phyloP scores from a whole-genome alignment of 2,797 vertebrate genomes.

The Picus viridis region DNA sequence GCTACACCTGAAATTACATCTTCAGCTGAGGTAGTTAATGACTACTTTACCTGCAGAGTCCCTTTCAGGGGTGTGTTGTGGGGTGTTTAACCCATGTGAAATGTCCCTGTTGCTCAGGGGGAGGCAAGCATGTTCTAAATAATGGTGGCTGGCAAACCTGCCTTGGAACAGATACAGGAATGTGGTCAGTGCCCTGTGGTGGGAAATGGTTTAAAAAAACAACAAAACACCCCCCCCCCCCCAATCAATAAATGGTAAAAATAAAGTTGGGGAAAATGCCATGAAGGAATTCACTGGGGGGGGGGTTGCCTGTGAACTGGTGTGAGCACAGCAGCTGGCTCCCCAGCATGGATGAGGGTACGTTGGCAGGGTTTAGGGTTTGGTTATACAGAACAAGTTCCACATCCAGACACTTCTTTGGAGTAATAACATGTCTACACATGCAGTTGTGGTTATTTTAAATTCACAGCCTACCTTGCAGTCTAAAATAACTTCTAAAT shows the following conservation, averaged over 20 bases:
- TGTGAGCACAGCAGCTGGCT: too few species aligned
- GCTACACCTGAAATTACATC: neutral
- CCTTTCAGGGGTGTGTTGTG: rapidly evolving
- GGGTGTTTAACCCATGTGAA: neutral
- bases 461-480: neutral
- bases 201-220: neutral
- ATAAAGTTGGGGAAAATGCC: neutral
- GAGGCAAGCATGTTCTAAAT: neutral
- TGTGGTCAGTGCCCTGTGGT: neutral
- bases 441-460: neutral
- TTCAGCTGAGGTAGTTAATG: neutral
- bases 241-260: neutral
- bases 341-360: neutral
- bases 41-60: neutral
- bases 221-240: too few species aligned
- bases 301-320: neutral
- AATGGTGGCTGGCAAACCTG: neutral
- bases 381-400: neutral
- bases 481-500: neutral
- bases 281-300: neutral
- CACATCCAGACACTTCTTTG: rapidly evolving
- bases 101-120: neutral
- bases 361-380: rapidly evolving
- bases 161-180: neutral
- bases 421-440: neutral